Evolutionary conservation across 1,140 invertebrate genomes (phyloP).

Genomic region (Sminthurides bifidus): DNA sequence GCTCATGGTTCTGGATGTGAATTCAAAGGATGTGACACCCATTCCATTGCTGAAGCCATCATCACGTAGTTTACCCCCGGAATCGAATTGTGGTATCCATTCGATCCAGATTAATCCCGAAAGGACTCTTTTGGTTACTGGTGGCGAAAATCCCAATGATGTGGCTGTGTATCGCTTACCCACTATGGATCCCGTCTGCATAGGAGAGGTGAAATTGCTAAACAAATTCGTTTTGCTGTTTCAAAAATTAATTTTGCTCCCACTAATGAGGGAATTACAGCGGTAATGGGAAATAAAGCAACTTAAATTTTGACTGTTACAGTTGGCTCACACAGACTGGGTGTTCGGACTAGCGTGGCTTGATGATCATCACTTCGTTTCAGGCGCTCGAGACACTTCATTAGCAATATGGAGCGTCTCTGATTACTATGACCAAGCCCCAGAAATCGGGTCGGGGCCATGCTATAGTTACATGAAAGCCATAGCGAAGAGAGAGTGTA

Average conservation of each 20-base stretch:
- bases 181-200: slow-evolving; percentile 82
- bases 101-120: slow-evolving; percentile 90
- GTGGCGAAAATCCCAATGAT: slow-evolving; percentile 81
- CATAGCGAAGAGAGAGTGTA: slow-evolving; percentile 60
- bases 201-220: slow-evolving; percentile 74
- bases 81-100: slow-evolving; percentile 77
- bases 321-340: slow-evolving; percentile 78
- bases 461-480: slow-evolving; percentile 48
- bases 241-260: too few species aligned
- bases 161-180: slow-evolving; percentile 85
- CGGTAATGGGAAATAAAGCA: too few species aligned
- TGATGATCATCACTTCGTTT: slow-evolving; percentile 88
- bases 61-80: slow-evolving; percentile 34
- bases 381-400: slow-evolving; percentile 74
- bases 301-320: too few species aligned
- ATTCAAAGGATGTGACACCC: slow-evolving; percentile 61
- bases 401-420: slow-evolving; percentile 43
- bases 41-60: slow-evolving; percentile 59
- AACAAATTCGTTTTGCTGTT: background rate
- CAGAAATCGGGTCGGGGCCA: slow-evolving; percentile 30
- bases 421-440: background rate
- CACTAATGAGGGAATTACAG: too few species aligned
- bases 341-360: slow-evolving; percentile 93
- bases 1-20: slow-evolving; percentile 72
- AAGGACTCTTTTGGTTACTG: slow-evolving; percentile 75